Conservation (phyloP, 1,140 invertebrate genomes). For the Saccostrea glomerata region DNA sequence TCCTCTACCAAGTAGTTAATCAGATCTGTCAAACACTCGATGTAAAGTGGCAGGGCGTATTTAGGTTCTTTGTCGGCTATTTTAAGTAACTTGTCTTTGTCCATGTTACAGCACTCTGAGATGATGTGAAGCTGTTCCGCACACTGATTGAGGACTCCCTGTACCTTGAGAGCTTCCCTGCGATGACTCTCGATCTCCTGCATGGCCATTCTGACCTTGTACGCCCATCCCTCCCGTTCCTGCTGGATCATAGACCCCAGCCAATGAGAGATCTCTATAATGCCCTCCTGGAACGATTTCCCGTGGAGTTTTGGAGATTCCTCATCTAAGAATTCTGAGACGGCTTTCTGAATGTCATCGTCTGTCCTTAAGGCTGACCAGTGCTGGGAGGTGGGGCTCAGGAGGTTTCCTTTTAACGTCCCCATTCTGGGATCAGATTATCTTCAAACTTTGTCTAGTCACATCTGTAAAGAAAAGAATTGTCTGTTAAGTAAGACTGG, state of each 20-base stretch:
- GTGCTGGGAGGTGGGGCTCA: conserved; percentile 55
- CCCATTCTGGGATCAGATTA: conserved; percentile 38
- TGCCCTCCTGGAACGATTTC: conserved; percentile 49
- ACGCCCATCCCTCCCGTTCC: conserved; percentile 64
- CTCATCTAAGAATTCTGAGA: conserved; percentile 59
- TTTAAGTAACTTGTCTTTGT: conserved; percentile 42
- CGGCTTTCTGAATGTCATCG: conserved; percentile 59
- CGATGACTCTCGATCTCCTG: conserved; percentile 66
- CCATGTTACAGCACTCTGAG: conserved; percentile 55
- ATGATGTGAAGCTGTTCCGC: conserved; percentile 54
- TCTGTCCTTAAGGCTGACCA: conserved; percentile 55
- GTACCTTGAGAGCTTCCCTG: conserved; percentile 53
- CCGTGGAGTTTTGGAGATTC: conserved; percentile 48
- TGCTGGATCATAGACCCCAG: conserved; percentile 60
- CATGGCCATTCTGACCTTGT: conserved; percentile 65
- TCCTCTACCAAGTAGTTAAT: conserved; percentile 60
- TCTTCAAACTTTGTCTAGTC: conserved; percentile 5
- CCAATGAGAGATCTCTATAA: conserved; percentile 59
- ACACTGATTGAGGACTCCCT: conserved; percentile 52
- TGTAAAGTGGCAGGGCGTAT: conserved; percentile 48
- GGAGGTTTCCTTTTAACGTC: conserved; percentile 42
- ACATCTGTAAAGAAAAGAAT: conserved; percentile 19
- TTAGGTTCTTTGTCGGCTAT: conserved; percentile 47
- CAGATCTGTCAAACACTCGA: conserved; percentile 55
- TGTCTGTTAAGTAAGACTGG: not conserved